Evolutionary conservation across 92 coral and sea anemone genomes (phyloP), one percentile per base, ranked within the genome.

Genomic region (Blastomussa wellsi): DNA sequence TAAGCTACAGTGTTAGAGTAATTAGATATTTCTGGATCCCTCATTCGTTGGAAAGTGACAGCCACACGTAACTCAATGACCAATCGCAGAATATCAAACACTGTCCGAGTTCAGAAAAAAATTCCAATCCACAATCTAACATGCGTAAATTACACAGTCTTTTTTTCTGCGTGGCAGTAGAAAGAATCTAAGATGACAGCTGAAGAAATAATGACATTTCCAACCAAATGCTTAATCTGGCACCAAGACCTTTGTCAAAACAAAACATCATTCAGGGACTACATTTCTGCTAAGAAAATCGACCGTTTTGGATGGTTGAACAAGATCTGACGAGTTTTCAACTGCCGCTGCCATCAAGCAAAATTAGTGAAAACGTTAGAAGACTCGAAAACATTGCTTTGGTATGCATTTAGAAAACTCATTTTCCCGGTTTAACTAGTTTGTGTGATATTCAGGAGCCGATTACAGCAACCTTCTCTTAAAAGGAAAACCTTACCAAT

Each of bases 401-500:
- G n/a, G n/a, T n/a, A n/a, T n/a, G n/a, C n/a, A n/a, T n/a, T n/a
- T n/a, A n/a, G n/a, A 59, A 59, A 59, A n/a, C 66, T 26, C 68
- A 11, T 0, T 62, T 44, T 62, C 68, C 35, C 3, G 28, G 68
- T 62, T 62, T 62, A 28, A 62, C 31, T 7, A n/a, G n/a, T 3
- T 26, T 2, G n/a, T 28, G 35, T 62, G 68, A 62, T 22, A 1
- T 24, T 57, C 65, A 5, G 49, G 49, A 44, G 57, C 57, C 57
- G 22, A 51, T 22, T 51, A 17, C 57, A 51, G 22, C 22, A 26
- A 26, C 24, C 65, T 57, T 57, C 8, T 53, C 5, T 24, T 24
- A 7, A 62, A n/a, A 62, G 11, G 33, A 62, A 62, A 62, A 26
- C 33, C 68, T 73, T 73, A 80, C 84, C 84, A 47, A n/a, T 51